Evolutionary conservation across 2,113 vertebrate species (phyloP).

Genomic region (Dromas ardeola): DNA sequence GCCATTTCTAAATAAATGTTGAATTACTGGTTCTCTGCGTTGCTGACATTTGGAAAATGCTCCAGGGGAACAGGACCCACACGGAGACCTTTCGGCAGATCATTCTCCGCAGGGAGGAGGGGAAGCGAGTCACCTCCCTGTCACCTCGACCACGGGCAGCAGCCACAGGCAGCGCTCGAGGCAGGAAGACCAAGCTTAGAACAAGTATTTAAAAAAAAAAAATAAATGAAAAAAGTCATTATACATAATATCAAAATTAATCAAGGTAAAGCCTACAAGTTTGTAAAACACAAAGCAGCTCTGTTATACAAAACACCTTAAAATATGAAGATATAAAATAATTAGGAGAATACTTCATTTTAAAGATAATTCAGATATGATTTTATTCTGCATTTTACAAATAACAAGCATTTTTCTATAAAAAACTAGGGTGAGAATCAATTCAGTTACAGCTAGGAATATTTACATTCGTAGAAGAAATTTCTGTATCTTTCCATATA

Average conservation of each 20-base stretch:
- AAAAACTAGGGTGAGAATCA: neutral
- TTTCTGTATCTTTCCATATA: neutral
- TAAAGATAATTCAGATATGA: neutral
- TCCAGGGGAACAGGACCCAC: neutral
- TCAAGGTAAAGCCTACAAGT: neutral
- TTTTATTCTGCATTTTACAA: slow-evolving; percentile 54
- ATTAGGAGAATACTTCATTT: neutral
- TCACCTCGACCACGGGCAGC: neutral
- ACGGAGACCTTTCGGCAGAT: fast-evolving
- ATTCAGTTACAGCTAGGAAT: neutral
- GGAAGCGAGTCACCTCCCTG: neutral
- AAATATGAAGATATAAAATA: neutral
- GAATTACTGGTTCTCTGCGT: neutral
- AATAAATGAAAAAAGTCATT: neutral
- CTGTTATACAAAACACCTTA: neutral
- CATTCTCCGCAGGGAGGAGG: too few species aligned
- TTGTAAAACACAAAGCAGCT: neutral
- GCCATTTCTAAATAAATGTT: neutral
- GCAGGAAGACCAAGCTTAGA: neutral
- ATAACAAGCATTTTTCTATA: neutral
- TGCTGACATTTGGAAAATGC: neutral
- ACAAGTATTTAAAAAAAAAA: neutral
- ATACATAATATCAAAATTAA: neutral
- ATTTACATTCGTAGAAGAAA: slow-evolving; percentile 17
- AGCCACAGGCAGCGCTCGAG: neutral